Evolutionary conservation across 2,888 invertebrate species (phyloP), one percentile per base, ranked within the genome.

Genomic region (Tetragonisca angustula): DNA sequence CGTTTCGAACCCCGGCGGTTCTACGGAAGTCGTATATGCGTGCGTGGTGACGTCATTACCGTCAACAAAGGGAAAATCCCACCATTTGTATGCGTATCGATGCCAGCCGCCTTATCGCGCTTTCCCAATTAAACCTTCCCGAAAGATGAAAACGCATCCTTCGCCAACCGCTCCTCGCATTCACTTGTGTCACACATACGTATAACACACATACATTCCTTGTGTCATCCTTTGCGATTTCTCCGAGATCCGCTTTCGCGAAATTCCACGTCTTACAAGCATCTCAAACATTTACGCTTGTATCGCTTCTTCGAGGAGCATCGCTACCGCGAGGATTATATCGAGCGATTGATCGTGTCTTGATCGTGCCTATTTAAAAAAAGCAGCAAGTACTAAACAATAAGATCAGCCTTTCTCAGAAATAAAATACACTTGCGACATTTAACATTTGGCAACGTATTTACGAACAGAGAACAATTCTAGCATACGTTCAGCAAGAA

Each of bases 11-110:
- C 50, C 64, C 76, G 68, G 67, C 32, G 54, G 54, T 50, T 50
- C 52, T 59, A 62, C 73, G 88, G 78, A 86, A 90, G 87, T 89
- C 79, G 84, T 86, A 91, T 92, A 92, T 92, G 90, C 90, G 92
- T 92, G 84, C 80, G 76, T 70, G 73, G 82, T 85, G 88, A 91
- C 90, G 86, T 87, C 85, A 85, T 76, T 70, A 70, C 76, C 70
- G 85, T 87, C 81, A 64, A 85, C 91, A 90, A 92, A 91, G 89
- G 90, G 88, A 91, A 91, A 91, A 90, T 89, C 91, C 91, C 83
- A 50, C 88, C 88, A 92, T 92, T 93, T 91, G 90, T 92, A 92
- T 93, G 92, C 92, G 93, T 92, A 93, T 92, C 91, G 89, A 86
- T 90, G 83, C 87, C 83, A 89, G 81, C 88, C 87, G 89, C 91